A percentile compares a stretch with the other conserved stretches of the same genome.
These are phyloP conservation scores for Bubo scandiacus DNA, from an alignment of 2,113 vertebrate genomes.

Conservation along the genomic window DNA sequence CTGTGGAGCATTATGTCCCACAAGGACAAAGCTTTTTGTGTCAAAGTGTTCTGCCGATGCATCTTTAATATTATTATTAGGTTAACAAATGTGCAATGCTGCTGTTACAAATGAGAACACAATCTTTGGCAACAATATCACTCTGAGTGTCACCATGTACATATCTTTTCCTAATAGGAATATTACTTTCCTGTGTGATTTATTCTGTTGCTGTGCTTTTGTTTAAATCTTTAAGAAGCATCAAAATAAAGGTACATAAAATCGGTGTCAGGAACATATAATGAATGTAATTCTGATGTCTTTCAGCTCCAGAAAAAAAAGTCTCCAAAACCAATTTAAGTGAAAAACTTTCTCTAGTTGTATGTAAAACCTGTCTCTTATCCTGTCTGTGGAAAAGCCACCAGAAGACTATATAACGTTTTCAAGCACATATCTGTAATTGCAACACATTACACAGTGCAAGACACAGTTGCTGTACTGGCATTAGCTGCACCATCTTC, in stretches of 20 bases:
- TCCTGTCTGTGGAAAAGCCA: neutral
- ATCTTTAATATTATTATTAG: neutral
- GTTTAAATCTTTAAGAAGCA: neutral
- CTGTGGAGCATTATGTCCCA: neutral
- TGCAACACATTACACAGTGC: neutral
- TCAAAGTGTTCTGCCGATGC: neutral
- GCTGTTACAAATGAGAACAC: neutral
- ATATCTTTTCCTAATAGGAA: neutral
- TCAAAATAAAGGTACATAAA: neutral
- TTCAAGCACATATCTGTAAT: conserved; percentile 11
- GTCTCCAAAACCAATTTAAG: neutral
- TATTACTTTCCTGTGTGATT: neutral
- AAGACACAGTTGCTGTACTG: neutral
- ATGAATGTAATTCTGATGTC: neutral
- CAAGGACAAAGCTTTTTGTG: neutral
- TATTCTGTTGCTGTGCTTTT: neutral
- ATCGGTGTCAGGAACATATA: neutral
- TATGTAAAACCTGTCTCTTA: neutral
- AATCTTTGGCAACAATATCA: neutral
- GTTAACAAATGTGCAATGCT: neutral
- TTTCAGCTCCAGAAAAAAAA: neutral
- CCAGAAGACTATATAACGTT: neutral
- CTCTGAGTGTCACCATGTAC: neutral
- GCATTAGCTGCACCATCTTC: neutral
- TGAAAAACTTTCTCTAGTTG: neutral